Conservation (phyloP, 2,797 vertebrate species). For the Halcyon leucocephala region DNA sequence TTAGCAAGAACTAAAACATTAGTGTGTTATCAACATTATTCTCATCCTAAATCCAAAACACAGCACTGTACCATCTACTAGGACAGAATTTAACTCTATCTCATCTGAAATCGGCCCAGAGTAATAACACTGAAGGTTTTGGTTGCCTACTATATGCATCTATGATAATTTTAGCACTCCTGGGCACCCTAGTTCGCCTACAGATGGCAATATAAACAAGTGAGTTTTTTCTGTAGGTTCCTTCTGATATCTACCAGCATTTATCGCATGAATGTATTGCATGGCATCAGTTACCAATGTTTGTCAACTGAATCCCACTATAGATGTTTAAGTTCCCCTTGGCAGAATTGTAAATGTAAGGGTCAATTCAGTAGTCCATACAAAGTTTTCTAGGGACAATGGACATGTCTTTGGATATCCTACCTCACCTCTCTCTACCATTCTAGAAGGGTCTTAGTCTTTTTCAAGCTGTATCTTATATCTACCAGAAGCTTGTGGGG, state of each 20-base stretch:
- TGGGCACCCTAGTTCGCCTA: neutral
- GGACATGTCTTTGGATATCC: neutral
- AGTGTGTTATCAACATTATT: neutral
- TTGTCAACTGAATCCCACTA: neutral
- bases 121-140: neutral
- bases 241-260: rapidly evolving
- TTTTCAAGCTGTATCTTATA: neutral
- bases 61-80: neutral
- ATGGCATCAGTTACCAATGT: neutral
- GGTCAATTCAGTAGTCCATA: neutral
- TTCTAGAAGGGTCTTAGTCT: neutral
- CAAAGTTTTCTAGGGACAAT: neutral
- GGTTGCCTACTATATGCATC: neutral
- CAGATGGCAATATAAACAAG: neutral
- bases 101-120: neutral
- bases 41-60: neutral
- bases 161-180: neutral
- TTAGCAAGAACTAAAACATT: neutral
- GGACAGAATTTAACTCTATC: neutral
- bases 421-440: neutral
- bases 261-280: neutral
- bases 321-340: neutral
- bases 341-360: neutral
- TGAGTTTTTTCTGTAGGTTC: neutral
- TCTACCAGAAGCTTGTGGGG: neutral